Evolutionary conservation across 2,113 vertebrate genomes (phyloP), one percentile per base, ranked within the genome.

Genomic region (Heptranchias perlo): DNA sequence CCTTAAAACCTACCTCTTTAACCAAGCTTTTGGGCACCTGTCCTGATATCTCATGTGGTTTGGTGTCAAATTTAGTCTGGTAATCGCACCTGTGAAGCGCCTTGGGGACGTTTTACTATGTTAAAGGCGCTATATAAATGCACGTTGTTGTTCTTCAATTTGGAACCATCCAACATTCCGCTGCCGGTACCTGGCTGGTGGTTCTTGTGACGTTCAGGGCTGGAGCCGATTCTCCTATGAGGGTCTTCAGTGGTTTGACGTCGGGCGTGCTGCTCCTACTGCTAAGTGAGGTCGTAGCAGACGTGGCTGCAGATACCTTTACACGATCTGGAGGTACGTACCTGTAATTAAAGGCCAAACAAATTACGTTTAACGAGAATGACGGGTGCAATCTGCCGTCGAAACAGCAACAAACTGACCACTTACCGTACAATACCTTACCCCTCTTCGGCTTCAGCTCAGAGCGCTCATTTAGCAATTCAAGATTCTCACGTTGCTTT

Each of bases 291-390:
- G 96, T 97, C 96, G 96, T 97, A 93, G 96, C 96, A 96, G 98
- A 87, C 97, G 96, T 82, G 97, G 98, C 97, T 97, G 97, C 4
- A 96, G 97, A 96, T 97, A 98, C 97, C 97, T 98, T 97, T 97
- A 96, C 96, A 96, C 97, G 97, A 65, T 97, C 98, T 96, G 98
- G 98, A 47, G 98, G 98, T 95, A 98, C 98, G 96, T 98, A 98
- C 98, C 98, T 99, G 97, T 1, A 96, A 96, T 96, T 5, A 6
- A 47, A 65, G 69, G 4, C 52, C 52, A 89, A 62, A 31, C 28
- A n/a, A 13, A 6, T 31, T 35, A 31, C 23, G 62, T 73, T 95
- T 14, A 65, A 64, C n/a, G 39, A 65, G 61, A 1, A 49, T 8
- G 61, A 8, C 3, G 47, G 13, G 7, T 10, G 8, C 31, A 95